Conservation (phyloP, 2,888 invertebrate species). For the Itoplectis maculator region DNA sequence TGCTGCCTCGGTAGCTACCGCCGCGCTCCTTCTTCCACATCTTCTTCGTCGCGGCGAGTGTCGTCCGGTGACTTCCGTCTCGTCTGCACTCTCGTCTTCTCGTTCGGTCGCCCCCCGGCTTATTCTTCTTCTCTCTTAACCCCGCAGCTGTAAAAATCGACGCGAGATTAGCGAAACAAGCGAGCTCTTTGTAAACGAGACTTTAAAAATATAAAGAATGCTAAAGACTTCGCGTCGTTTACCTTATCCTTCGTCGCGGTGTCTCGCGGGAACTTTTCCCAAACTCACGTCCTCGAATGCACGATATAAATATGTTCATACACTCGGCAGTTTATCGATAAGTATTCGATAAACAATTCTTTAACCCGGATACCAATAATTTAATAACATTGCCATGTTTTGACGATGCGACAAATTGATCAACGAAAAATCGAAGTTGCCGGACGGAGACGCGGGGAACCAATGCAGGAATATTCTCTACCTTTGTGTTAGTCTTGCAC, state of each 20-base stretch:
- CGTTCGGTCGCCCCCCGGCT: slow-evolving; percentile 5
- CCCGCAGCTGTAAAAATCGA: slow-evolving; percentile 57
- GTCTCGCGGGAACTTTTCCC: not conserved
- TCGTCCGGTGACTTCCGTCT: slow-evolving; percentile 49
- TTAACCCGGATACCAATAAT: too few species aligned
- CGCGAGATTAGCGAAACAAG: slow-evolving; percentile 63
- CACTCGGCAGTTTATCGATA: not conserved
- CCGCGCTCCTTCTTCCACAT: slow-evolving; percentile 41
- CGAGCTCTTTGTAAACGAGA: slow-evolving; percentile 47
- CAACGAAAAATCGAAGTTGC: too few species aligned
- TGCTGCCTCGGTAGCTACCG: slow-evolving; percentile 50
- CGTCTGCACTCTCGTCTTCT: slow-evolving; percentile 42
- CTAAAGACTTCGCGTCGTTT: slow-evolving; percentile 30
- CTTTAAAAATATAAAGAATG: slow-evolving; percentile 39
- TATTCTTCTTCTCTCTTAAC: not conserved
- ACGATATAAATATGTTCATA: not conserved
- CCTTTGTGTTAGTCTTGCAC: too few species aligned
- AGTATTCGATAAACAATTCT: not conserved
- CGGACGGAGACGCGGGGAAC: too few species aligned
- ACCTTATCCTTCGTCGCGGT: slow-evolving; percentile 20
- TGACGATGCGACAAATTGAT: too few species aligned
- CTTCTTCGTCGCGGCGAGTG: slow-evolving; percentile 19
- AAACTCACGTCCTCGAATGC: not conserved
- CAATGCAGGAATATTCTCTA: too few species aligned
- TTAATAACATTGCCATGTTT: too few species aligned